A percentile compares a stretch with the other conserved stretches of the same genome.
phyloP scores from a whole-genome alignment of 2,113 vertebrate species.

The Podarcis raffonei region DNA sequence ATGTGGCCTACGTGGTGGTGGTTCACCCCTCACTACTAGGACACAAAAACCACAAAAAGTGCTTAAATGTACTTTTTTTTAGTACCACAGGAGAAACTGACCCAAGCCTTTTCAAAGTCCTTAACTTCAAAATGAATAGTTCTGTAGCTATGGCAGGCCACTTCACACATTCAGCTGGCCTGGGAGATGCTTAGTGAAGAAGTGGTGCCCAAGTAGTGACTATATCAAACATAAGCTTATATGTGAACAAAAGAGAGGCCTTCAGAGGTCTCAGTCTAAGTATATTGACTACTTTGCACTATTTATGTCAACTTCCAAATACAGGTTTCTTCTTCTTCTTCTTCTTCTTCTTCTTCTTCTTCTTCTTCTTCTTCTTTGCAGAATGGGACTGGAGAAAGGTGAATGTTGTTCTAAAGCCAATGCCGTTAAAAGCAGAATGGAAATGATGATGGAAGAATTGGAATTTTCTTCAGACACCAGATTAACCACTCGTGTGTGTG shows the following conservation, averaged over 20 bases:
- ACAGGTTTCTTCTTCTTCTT: background rate
- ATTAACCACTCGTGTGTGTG: background rate
- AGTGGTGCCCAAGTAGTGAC: background rate
- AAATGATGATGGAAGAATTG: constrained; percentile 4
- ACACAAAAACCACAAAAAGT: background rate
- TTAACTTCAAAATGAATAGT: background rate
- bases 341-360: too few relatives aligned
- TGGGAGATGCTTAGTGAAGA: background rate
- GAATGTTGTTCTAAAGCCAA: background rate
- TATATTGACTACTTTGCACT: background rate
- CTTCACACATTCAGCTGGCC: background rate
- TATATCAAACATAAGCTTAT: background rate
- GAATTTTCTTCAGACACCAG: background rate
- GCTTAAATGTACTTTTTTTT: background rate
- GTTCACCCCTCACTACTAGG: background rate
- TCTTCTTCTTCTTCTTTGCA: background rate
- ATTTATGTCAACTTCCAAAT: background rate
- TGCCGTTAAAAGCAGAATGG: background rate
- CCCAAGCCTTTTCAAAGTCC: background rate
- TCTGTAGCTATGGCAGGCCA: background rate
- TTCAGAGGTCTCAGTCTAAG: background rate
- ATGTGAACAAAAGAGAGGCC: background rate
- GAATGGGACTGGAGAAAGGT: background rate
- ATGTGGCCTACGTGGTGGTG: too few relatives aligned
- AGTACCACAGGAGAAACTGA: background rate